Base-by-base conservation (phyloP, 2,113 vertebrate species). In the Hypomesus transpacificus region DNA sequence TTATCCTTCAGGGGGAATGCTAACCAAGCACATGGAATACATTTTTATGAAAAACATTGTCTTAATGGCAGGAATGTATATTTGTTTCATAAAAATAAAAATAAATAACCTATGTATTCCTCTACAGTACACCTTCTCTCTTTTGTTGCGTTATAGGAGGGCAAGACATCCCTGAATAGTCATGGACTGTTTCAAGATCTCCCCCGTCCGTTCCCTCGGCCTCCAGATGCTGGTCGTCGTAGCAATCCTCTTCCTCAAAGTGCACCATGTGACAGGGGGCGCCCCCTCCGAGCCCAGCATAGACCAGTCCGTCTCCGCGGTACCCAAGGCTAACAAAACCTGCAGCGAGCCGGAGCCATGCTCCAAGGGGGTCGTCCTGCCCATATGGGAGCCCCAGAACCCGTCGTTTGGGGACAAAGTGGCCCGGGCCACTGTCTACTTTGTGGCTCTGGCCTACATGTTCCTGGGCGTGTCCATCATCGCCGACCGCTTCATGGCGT, bases 401-500 rank as follows among this genome's bases (percentile, higher is more conserved):
- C 97, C 97, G 7, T 98, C 97, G 0, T 96, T 95, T 1, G 97
- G 97, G 20, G 97, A 99, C 89, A 99, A 98, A 87, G 96, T 99
- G 1, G 97, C 97, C 63, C 91, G 97, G 81, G 97, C 97, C 0
- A 98, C 96, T 0, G 97, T 99, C 70, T 99, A 99, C 75, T 99
- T 99, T 61, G 97, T 99, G 84, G 97, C 97, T 0, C 91, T 99
- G 93, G 94, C 93, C 71, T 98, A 99, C 90, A 99, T 99, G 97
- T 99, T 99, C 86, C 92, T 99, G 6, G 97, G 97, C 2, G 97
- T 99, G 57, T 99, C 97, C 1, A 99, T 99, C 89, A 92, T 99
- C 22, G 97, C 97, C 0, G 97, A 99, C 73, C 95, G 97, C 50
- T 99, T 99, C 91, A 99, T 99, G 97, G 97, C 97, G 18, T 98